Base-by-base conservation (phyloP, 2,888 invertebrate species). In the Carcina quercana region DNA sequence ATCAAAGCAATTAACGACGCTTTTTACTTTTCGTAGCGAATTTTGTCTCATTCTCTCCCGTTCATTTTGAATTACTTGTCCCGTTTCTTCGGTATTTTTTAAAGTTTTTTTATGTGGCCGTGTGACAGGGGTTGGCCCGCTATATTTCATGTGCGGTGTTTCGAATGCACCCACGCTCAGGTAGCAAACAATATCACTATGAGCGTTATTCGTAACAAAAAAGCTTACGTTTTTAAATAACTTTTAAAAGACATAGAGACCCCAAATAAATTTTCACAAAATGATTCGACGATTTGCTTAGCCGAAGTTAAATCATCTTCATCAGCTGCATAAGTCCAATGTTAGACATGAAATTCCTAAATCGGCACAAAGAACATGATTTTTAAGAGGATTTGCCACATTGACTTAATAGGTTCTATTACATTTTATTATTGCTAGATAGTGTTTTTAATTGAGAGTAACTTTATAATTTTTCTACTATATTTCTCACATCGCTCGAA, bases 121-220 rank as follows among this genome's bases (percentile, higher is more conserved):
- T 79, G 80, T 80, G 83, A 83, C 83, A 82, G 61, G 76, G 80
- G 78, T 65, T 73, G 79, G 69, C 45, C 63, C 45, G 71, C 66
- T 72, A 83, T 83, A 83, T 66, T 78, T 83, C 75, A 83, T 67
- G 51, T 55, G 66, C 51, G 53, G 60, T 55, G 65, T 68, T 62
- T 67, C 54, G 66, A 67, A 72, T 59, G 75, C 70, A 76, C 68
- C 74, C 72, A 72, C 57, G 74, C 71, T 74, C 83, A 82, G 83
- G 83, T 83, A 83, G 83, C 79, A 62, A 71, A 73, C 67, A 74
- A 79, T 79, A 80, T 79, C 80, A 74, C 79, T 68, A 63, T 65
- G 58, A 65, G 62, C 72, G 71, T 62, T 68, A 72, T 72, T 72
- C 65, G 61, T 63, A 68, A 67, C 59, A 61, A 69, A 75, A 73